These are phyloP conservation scores for Chelon labrosus DNA, from an alignment of 2,797 vertebrate genomes.

Conservation along the genomic window DNA sequence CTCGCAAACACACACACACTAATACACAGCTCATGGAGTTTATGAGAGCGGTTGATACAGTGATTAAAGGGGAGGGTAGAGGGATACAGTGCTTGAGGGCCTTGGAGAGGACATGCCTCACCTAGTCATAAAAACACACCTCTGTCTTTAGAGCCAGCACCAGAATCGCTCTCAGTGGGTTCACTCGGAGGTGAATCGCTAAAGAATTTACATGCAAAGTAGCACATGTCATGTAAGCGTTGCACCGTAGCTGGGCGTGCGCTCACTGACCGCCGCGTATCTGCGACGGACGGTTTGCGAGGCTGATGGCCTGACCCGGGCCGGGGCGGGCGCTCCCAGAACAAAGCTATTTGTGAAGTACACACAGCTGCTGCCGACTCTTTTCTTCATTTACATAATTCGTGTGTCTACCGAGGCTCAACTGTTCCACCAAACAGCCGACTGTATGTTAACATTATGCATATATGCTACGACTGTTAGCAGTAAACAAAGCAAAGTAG, in stretches of 20 bases:
- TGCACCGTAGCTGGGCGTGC: constrained; percentile 48
- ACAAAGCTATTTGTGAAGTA: constrained; percentile 45
- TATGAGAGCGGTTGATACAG: constrained; percentile 83
- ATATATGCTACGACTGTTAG: constrained; percentile 32
- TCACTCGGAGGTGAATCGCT: constrained; percentile 83
- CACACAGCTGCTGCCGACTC: constrained; percentile 14
- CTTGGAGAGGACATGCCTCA: constrained; percentile 82
- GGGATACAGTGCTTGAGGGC: constrained; percentile 80
- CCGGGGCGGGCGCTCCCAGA: constrained; percentile 12
- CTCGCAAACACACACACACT: constrained; percentile 53
- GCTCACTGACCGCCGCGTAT: constrained; percentile 57
- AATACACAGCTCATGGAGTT: constrained; percentile 82
- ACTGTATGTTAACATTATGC: constrained; percentile 38
- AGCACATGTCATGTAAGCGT: constrained; percentile 70
- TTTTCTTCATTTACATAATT: constrained; percentile 49
- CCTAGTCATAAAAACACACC: constrained; percentile 86
- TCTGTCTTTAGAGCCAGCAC: constrained; percentile 80
- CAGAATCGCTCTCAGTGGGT: constrained; percentile 75
- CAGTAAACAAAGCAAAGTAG: constrained; percentile 54
- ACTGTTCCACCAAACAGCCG: constrained; percentile 27
- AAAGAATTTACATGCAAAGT: constrained; percentile 84
- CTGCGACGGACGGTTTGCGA: constrained; percentile 41
- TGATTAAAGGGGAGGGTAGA: constrained; percentile 85
- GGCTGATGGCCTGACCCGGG: constrained; percentile 35
- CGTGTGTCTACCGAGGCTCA: constrained; percentile 20